These are phyloP conservation scores for Cephus pygmeus DNA, from an alignment of 2,888 invertebrate species.

Conservation along the genomic window DNA sequence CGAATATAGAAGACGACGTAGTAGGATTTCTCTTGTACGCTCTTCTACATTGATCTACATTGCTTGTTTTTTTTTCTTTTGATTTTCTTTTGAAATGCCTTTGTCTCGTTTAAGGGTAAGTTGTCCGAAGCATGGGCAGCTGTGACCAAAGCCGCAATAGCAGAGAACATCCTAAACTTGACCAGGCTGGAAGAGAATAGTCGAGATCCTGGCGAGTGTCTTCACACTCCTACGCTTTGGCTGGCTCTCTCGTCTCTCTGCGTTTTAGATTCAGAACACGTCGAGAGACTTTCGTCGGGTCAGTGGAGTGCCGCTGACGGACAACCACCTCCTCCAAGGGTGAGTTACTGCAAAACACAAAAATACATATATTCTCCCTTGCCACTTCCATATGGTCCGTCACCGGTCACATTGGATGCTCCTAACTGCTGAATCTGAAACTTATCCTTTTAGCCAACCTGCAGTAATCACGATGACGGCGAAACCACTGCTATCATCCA, in stretches of 20 bases:
- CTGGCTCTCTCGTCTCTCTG: conserved; percentile 92
- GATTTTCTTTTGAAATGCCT: background rate
- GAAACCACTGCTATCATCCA: conserved; percentile 92
- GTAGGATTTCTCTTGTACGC: background rate
- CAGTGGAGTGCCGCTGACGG: conserved; percentile 79
- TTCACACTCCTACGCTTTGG: conserved; percentile 90
- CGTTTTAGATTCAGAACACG: conserved; percentile 91
- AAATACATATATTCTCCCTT: conserved; percentile 1
- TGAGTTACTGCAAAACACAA: conserved; percentile 36
- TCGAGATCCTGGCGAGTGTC: conserved; percentile 80
- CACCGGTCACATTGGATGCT: too few relatives aligned
- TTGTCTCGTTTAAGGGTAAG: conserved; percentile 75
- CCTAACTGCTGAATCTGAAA: background rate
- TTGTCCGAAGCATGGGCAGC: conserved; percentile 87
- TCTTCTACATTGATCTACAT: background rate
- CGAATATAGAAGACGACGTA: conserved; percentile 2
- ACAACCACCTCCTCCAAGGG: conserved; percentile 69
- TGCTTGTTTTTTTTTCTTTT: conserved; percentile 7
- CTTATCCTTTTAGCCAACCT: conserved; percentile 75
- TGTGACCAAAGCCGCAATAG: conserved; percentile 88
- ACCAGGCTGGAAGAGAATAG: conserved; percentile 83
- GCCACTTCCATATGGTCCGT: background rate
- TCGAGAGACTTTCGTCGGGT: conserved; percentile 82
- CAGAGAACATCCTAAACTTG: conserved; percentile 85
- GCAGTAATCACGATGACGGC: conserved; percentile 97